A percentile compares a stretch with the other conserved stretches of the same genome.
Evolutionary conservation across 1,140 invertebrate species (phyloP).

Genomic region (Drosophila pseudoobscura): DNA sequence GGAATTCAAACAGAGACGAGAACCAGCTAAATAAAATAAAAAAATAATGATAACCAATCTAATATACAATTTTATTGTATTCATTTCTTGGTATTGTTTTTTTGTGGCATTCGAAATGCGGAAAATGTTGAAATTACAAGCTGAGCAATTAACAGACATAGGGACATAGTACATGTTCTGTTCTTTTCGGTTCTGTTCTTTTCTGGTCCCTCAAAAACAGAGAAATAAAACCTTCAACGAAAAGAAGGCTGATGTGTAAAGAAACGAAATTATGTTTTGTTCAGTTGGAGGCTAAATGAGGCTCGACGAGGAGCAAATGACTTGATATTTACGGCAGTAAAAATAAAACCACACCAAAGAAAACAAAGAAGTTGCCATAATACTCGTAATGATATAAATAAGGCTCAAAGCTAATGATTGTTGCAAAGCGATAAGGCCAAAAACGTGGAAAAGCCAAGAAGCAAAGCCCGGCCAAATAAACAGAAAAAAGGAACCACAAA

Average conservation of each 20-base stretch:
- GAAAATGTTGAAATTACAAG: constrained; percentile 59
- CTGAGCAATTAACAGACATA: constrained; percentile 64
- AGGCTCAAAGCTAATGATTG: constrained; percentile 63
- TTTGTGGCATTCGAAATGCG: constrained; percentile 31
- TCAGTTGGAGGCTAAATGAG: constrained; percentile 48
- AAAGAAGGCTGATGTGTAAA: constrained; percentile 21
- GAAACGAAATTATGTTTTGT: constrained; percentile 41
- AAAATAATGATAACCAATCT: constrained; percentile 7
- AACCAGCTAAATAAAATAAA: constrained; percentile 8
- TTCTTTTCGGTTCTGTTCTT: constrained; percentile 36
- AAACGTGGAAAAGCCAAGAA: constrained; percentile 45
- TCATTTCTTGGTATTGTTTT: constrained; percentile 15
- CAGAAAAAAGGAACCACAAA: constrained; percentile 7
- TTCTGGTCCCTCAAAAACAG: constrained; percentile 25
- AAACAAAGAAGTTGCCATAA: constrained; percentile 57
- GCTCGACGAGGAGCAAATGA: constrained; percentile 56
- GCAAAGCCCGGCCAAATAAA: constrained; percentile 10
- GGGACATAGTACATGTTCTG: constrained; percentile 36
- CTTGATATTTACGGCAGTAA: constrained; percentile 54
- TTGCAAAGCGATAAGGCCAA: constrained; percentile 63
- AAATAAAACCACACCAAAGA: constrained; percentile 9
- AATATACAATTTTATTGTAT: constrained; percentile 30
- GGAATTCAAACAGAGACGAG: constrained; percentile 11
- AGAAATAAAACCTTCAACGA: constrained; percentile 40
- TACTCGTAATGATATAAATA: constrained; percentile 77